Evolutionary conservation across 2,888 invertebrate genomes (phyloP).

Genomic region (Podabrus alpinus): DNA sequence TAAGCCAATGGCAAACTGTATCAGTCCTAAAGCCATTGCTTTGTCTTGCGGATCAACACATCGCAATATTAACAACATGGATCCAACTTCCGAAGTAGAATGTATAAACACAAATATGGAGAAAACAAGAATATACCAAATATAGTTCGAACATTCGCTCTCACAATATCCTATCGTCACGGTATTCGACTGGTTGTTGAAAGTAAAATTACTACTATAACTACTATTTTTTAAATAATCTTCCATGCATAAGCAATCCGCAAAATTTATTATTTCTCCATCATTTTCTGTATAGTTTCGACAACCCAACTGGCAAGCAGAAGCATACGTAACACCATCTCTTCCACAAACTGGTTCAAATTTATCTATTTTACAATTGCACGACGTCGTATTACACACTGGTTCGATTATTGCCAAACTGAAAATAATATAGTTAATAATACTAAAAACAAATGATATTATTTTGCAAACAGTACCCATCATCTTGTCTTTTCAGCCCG

Average conservation of each 20-base stretch:
- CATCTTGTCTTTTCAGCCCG: slow-evolving; percentile 58
- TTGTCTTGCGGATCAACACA: slow-evolving; percentile 92
- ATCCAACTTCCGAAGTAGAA: slow-evolving; percentile 90
- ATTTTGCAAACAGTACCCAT: slow-evolving; percentile 49
- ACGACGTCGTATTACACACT: slow-evolving; percentile 68
- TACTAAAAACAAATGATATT: not conserved
- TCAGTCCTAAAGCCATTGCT: slow-evolving; percentile 92
- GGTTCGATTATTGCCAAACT: slow-evolving; percentile 53
- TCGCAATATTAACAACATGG: slow-evolving; percentile 85
- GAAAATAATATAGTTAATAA: slow-evolving; percentile 13
- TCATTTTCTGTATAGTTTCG: slow-evolving; percentile 62
- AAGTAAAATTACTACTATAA: slow-evolving; percentile 36
- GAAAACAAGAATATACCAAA: slow-evolving; percentile 81
- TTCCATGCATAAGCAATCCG: slow-evolving; percentile 59
- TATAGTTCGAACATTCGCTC: slow-evolving; percentile 77
- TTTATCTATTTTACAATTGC: slow-evolving; percentile 75
- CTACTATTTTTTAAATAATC: slow-evolving; percentile 14
- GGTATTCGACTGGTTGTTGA: slow-evolving; percentile 48
- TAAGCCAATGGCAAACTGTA: slow-evolving; percentile 90
- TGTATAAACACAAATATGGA: slow-evolving; percentile 89
- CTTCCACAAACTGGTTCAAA: slow-evolving; percentile 86
- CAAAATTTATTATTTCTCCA: slow-evolving; percentile 62
- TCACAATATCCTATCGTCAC: slow-evolving; percentile 83
- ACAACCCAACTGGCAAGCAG: slow-evolving; percentile 90
- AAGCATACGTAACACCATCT: slow-evolving; percentile 82